A percentile compares a stretch with the other conserved stretches of the same genome.
Evolutionary conservation across 1,140 invertebrate species (phyloP).

Genomic region (Atta texana): DNA sequence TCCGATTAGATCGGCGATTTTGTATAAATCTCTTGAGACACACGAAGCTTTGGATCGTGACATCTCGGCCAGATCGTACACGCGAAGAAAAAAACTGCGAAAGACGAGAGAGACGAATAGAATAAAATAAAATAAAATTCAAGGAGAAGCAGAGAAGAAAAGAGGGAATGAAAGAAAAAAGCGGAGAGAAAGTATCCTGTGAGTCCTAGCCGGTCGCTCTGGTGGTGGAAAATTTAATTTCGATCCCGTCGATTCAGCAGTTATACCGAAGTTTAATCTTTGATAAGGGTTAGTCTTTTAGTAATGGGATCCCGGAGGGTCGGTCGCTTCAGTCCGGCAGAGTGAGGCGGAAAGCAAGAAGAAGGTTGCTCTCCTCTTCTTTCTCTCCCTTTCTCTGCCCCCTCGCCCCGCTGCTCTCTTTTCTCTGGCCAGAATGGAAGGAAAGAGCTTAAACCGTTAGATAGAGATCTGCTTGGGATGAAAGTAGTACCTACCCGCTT

Average conservation of each 20-base stretch:
- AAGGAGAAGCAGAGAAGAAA: slow-evolving; percentile 53
- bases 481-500: slow-evolving; percentile 85
- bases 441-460: slow-evolving; percentile 86
- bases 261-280: slow-evolving; percentile 88
- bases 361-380: slow-evolving; percentile 44
- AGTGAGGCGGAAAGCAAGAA: slow-evolving; percentile 46
- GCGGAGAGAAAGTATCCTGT: slow-evolving; percentile 73
- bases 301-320: slow-evolving; percentile 85
- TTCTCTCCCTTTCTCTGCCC: slow-evolving; percentile 1
- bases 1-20: slow-evolving; percentile 18
- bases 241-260: slow-evolving; percentile 88
- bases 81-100: slow-evolving; percentile 24
- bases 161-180: slow-evolving; percentile 70
- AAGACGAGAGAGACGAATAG: slow-evolving; percentile 11
- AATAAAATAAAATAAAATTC: slow-evolving; percentile 21
- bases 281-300: slow-evolving; percentile 88
- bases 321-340: slow-evolving; percentile 71
- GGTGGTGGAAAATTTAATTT: slow-evolving; percentile 87
- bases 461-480: slow-evolving; percentile 86
- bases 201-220: slow-evolving; percentile 69
- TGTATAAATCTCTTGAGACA: background rate
- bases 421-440: slow-evolving; percentile 63
- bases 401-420: slow-evolving; percentile 28
- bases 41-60: slow-evolving; percentile 9
- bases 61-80: slow-evolving; percentile 7